These are phyloP conservation scores for Epinephelus fuscoguttatus DNA, from an alignment of 2,113 vertebrate species.

Conservation along the genomic window DNA sequence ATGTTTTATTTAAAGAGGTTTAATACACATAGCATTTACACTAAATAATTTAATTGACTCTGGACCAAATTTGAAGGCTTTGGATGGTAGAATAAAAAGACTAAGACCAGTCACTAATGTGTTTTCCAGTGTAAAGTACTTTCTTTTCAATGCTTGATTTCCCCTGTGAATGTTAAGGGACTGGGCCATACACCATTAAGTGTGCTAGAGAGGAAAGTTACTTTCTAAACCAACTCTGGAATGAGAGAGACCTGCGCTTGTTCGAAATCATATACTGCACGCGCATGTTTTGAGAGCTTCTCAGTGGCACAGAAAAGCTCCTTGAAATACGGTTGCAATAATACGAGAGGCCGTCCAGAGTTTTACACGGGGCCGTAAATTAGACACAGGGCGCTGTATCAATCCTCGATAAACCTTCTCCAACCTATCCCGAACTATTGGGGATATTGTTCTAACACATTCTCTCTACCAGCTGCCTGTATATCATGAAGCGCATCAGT, in stretches of 20 bases:
- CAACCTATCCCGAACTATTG: slow-evolving; percentile 59
- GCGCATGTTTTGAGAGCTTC: slow-evolving; percentile 75
- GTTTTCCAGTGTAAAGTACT: slow-evolving; percentile 83
- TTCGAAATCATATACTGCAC: slow-evolving; percentile 66
- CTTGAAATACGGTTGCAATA: slow-evolving; percentile 83
- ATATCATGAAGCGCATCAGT: slow-evolving; percentile 62
- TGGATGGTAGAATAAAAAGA: slow-evolving; percentile 40
- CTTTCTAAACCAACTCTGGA: slow-evolving; percentile 55
- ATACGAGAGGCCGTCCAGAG: slow-evolving; percentile 76
- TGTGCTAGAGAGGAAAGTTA: slow-evolving; percentile 66
- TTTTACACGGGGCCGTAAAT: slow-evolving; percentile 78
- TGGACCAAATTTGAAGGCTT: slow-evolving; percentile 32
- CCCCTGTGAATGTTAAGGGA: slow-evolving; percentile 73
- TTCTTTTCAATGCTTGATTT: slow-evolving; percentile 81
- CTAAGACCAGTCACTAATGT: slow-evolving; percentile 66
- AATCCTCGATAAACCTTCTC: slow-evolving; percentile 66
- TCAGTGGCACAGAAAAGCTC: slow-evolving; percentile 60
- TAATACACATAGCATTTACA: background rate
- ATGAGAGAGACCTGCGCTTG: slow-evolving; percentile 50
- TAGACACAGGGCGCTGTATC: slow-evolving; percentile 54
- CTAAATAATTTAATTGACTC: slow-evolving; percentile 4
- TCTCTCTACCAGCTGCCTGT: slow-evolving; percentile 54
- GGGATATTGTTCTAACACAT: slow-evolving; percentile 79
- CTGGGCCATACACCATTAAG: slow-evolving; percentile 77
- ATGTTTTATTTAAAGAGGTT: slow-evolving; percentile 9